phyloP scores from a whole-genome alignment of 2,888 invertebrate species.

The Portevinia maculata region DNA sequence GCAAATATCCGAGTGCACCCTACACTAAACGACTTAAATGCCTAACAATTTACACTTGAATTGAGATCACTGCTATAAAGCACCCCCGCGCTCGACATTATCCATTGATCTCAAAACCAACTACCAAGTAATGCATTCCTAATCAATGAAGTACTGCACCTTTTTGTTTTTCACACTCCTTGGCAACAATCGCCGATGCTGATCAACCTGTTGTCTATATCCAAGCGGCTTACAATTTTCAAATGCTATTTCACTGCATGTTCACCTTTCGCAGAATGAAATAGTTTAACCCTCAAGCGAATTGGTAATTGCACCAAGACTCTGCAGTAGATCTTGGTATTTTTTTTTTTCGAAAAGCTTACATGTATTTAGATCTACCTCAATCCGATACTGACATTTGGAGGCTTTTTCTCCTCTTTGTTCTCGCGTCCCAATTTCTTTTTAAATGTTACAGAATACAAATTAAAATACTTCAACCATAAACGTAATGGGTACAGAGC shows the following conservation, averaged over 20 bases:
- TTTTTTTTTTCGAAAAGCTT: constrained; percentile 18
- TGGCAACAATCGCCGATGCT: constrained; percentile 35
- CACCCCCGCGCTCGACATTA: constrained; percentile 25
- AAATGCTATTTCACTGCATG: constrained; percentile 59
- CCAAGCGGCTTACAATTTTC: constrained; percentile 22
- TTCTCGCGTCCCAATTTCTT: constrained; percentile 16
- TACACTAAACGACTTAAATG: not conserved
- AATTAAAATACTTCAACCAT: constrained; percentile 56
- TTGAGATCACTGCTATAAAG: not conserved
- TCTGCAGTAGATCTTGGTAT: constrained; percentile 15
- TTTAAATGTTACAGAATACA: constrained; percentile 61
- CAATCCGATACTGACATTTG: constrained; percentile 57
- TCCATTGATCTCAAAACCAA: constrained; percentile 13
- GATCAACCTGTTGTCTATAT: constrained; percentile 45
- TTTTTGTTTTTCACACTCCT: constrained; percentile 44
- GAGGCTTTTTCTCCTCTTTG: constrained; percentile 10
- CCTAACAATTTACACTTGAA: constrained; percentile 15
- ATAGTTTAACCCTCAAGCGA: constrained; percentile 52
- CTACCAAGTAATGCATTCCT: constrained; percentile 35
- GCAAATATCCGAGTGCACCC: not conserved
- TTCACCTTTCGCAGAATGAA: constrained; percentile 66
- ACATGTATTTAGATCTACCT: constrained; percentile 18
- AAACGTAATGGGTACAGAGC: constrained; percentile 26
- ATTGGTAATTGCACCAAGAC: constrained; percentile 55
- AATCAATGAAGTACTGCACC: constrained; percentile 55